Evolutionary conservation across 2,888 invertebrate genomes (phyloP).

Genomic region (Cephus pulcher): DNA sequence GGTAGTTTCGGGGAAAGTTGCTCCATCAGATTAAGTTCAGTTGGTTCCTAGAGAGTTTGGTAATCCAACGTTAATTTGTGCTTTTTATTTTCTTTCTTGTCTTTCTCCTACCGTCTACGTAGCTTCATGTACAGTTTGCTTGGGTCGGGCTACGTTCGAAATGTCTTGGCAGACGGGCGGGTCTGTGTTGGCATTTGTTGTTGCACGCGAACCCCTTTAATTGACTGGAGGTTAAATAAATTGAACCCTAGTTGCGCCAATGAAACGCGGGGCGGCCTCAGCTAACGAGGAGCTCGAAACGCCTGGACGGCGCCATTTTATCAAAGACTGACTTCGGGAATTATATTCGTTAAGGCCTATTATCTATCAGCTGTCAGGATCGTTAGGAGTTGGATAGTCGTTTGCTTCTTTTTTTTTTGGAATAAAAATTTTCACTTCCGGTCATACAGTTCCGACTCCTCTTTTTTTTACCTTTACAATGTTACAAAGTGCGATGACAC

Average conservation of each 20-base stretch:
- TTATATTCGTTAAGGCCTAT: background rate
- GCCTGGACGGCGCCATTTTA: background rate
- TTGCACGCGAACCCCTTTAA: constrained; percentile 24
- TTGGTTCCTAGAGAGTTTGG: background rate
- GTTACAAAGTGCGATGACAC: background rate
- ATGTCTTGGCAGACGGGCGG: background rate
- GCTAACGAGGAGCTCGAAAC: background rate
- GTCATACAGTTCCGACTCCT: background rate
- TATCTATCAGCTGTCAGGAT: background rate
- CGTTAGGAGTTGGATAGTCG: background rate
- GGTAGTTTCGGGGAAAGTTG: background rate
- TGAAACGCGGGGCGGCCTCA: constrained; percentile 10
- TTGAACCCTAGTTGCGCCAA: constrained; percentile 27
- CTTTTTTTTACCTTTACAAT: background rate
- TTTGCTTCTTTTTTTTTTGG: background rate
- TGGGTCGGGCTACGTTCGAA: background rate
- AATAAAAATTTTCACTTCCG: background rate
- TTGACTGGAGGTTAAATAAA: constrained; percentile 35
- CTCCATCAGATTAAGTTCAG: background rate
- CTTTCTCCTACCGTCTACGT: background rate
- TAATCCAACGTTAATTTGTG: background rate
- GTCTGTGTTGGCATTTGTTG: constrained; percentile 7
- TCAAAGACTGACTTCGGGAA: background rate
- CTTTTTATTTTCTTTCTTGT: background rate
- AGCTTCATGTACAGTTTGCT: background rate